These are phyloP conservation scores for Corydoras maculifer DNA, from an alignment of 2,113 vertebrate species.

Conservation along the genomic window DNA sequence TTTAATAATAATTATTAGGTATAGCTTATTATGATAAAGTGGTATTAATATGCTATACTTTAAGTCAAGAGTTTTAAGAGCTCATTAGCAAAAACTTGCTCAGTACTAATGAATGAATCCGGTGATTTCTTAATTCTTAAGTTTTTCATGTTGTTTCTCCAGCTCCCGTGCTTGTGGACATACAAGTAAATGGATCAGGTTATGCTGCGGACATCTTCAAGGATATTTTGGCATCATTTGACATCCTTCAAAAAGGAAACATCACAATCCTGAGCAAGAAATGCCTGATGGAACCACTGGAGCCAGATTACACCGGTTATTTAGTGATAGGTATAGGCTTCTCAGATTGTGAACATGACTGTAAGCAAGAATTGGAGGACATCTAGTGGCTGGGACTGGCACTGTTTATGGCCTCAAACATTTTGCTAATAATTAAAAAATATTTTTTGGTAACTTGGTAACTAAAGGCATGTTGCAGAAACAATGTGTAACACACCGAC, in stretches of 20 bases:
- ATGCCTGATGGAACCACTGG: slow-evolving; percentile 65
- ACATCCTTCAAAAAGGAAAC: slow-evolving; percentile 71
- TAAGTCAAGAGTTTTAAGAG: too few species aligned
- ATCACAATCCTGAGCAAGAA: slow-evolving; percentile 72
- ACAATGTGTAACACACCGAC: too few species aligned
- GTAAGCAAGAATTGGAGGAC: slow-evolving; percentile 25
- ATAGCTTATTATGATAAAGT: too few species aligned
- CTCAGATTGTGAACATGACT: too few species aligned
- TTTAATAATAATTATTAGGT: too few species aligned
- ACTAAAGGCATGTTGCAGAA: too few species aligned
- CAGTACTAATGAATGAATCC: too few species aligned
- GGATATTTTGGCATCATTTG: slow-evolving; percentile 73
- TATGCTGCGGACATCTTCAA: slow-evolving; percentile 74
- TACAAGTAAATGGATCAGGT: slow-evolving; percentile 71
- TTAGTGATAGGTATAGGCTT: slow-evolving; percentile 59
- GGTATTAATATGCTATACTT: too few species aligned
- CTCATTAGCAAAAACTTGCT: too few species aligned
- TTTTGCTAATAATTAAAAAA: background rate
- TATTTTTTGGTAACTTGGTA: too few species aligned
- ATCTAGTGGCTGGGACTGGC: slow-evolving; percentile 32
- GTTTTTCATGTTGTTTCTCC: background rate
- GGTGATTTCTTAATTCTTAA: too few species aligned
- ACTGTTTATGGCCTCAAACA: background rate
- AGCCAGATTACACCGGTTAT: slow-evolving; percentile 58
- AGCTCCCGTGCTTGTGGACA: slow-evolving; percentile 63